Percentiles rank a stretch among this genome's conserved stretches.
phyloP scores from a whole-genome alignment of 2,888 invertebrate species.

The Drosophila emarginata region DNA sequence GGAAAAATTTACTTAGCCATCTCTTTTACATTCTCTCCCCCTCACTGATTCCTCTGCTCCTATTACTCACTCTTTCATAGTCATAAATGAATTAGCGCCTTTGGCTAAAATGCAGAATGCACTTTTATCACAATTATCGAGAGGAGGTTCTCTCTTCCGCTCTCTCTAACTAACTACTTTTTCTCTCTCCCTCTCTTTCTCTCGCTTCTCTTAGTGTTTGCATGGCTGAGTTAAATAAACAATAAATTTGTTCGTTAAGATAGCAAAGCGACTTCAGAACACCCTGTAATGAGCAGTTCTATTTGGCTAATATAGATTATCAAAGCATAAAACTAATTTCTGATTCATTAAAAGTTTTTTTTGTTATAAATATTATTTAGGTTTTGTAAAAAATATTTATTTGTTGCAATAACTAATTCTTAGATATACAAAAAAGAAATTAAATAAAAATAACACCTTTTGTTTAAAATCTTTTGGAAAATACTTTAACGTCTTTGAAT shows the following conservation, averaged over 20 bases:
- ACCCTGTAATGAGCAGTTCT: not conserved
- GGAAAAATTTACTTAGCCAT: slow-evolving; percentile 55
- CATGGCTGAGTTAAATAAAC: slow-evolving; percentile 73
- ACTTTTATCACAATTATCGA: slow-evolving; percentile 75
- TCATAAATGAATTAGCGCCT: slow-evolving; percentile 77
- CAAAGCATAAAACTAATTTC: no score
- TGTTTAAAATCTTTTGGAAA: no score
- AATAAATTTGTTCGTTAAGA: slow-evolving; percentile 17
- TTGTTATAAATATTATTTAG: no score
- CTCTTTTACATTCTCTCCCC: slow-evolving; percentile 27
- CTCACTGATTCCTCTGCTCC: not conserved
- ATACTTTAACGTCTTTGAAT: no score
- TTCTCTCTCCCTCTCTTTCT: slow-evolving; percentile 15
- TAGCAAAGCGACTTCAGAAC: not conserved
- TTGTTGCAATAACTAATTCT: no score
- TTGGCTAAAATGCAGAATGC: slow-evolving; percentile 71
- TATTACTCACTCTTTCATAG: no score
- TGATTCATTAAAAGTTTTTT: no score
- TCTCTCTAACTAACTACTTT: slow-evolving; percentile 12
- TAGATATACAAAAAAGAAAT: no score
- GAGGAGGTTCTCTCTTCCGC: slow-evolving; percentile 37
- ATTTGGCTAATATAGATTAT: not conserved
- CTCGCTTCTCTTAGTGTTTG: slow-evolving; percentile 39
- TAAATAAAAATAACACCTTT: no score
- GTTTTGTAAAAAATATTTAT: no score